phyloP scores from a whole-genome alignment of 2,113 vertebrate genomes.

The Boleophthalmus pectinirostris region DNA sequence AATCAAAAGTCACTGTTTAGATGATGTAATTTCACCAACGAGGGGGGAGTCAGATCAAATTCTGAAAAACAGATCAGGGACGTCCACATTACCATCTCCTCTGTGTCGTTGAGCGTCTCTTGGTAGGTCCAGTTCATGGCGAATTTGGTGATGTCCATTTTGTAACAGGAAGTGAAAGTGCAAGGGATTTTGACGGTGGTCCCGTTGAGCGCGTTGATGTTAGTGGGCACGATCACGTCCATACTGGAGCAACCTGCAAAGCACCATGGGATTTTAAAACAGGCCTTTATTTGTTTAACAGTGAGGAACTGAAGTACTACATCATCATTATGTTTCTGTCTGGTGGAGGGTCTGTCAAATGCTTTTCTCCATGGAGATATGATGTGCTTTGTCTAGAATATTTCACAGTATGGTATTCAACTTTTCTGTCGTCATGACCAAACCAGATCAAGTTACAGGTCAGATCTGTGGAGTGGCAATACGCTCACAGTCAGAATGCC shows the following conservation, averaged over 20 bases:
- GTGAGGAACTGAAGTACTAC: background rate
- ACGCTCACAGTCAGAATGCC: too few relatives aligned
- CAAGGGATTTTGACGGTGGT: slow-evolving; percentile 86
- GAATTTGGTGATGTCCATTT: slow-evolving; percentile 87
- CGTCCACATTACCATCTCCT: slow-evolving; percentile 82
- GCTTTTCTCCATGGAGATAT: too few relatives aligned
- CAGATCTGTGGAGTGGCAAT: too few relatives aligned
- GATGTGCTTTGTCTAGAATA: too few relatives aligned
- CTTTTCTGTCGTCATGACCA: too few relatives aligned
- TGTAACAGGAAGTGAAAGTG: slow-evolving; percentile 95
- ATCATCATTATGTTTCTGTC: too few relatives aligned
- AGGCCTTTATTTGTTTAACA: background rate
- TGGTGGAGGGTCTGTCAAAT: too few relatives aligned
- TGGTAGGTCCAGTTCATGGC: slow-evolving; percentile 97
- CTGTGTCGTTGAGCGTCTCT: slow-evolving; percentile 83
- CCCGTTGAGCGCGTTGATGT: slow-evolving; percentile 86
- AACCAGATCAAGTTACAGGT: too few relatives aligned
- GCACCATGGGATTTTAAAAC: slow-evolving; percentile 2
- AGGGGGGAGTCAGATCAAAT: too few relatives aligned
- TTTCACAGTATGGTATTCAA: too few relatives aligned
- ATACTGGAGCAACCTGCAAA: slow-evolving; percentile 78
- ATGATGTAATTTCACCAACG: too few relatives aligned
- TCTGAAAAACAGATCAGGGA: background rate
- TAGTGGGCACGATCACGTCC: slow-evolving; percentile 82
- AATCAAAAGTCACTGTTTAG: too few relatives aligned